Evolutionary conservation across 2,888 invertebrate species (phyloP), one percentile per base, ranked within the genome.

Genomic region (Gandaritis pyraliata): DNA sequence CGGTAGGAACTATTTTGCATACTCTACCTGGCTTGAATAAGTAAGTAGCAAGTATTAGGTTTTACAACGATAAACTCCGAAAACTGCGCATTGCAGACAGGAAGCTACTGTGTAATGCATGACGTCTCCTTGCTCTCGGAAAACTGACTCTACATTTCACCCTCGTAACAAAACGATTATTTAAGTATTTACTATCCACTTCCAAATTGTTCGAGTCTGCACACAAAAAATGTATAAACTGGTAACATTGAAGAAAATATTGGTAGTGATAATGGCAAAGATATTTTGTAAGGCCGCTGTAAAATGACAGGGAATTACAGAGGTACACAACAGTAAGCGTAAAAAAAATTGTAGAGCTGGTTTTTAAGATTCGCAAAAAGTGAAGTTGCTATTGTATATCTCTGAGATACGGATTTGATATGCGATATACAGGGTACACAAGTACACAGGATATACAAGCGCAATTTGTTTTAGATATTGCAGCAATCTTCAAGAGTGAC

Each of bases 401-500:
- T n/a, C n/a, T n/a, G n/a, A n/a, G n/a, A n/a, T n/a, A n/a, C n/a
- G n/a, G n/a, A n/a, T n/a, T n/a, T n/a, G n/a, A n/a, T n/a, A n/a
- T n/a, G n/a, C n/a, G n/a, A n/a, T n/a, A n/a, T n/a, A n/a, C n/a
- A n/a, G n/a, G n/a, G 23, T 23, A 2, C 23, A 33, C 33, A 33
- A 33, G 10, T 33, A 8, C 3, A 33, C 1, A 29, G 6, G 2
- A 29, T 29, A 29, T 4, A 29, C 29, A 29, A 29, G 29, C 6
- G 29, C 6, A 29, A 11, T 10, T 30, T 13, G 47, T 46, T 58
- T 61, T 65, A 91, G 91, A 79, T 85, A 30, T 73, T 91, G 11
- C 88, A 87, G 62, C 85, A 81, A 56, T 85, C 91, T 0, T 80
- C 85, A 2, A 74, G 88, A 57, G 82, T 87, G 12, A 80, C 72